phyloP scores from a whole-genome alignment of 2,888 invertebrate genomes.

The Plagodis dolabraria region DNA sequence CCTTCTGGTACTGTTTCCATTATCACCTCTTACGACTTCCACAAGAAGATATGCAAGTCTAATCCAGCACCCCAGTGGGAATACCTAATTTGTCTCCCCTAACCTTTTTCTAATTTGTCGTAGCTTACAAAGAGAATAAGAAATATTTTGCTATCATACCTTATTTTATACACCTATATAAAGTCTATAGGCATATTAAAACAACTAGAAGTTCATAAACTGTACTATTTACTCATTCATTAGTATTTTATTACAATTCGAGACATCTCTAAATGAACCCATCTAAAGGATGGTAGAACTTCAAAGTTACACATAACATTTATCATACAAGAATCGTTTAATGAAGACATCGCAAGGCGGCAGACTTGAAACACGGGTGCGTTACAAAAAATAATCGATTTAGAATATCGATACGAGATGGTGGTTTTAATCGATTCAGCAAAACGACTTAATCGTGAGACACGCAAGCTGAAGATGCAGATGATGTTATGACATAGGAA shows the following conservation, averaged over 20 bases:
- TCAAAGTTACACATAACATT: slow-evolving; percentile 23
- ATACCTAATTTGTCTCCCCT: too few species aligned
- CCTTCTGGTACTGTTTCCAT: too few species aligned
- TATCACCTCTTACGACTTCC: too few species aligned
- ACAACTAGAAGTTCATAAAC: not conserved
- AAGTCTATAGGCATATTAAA: too few species aligned
- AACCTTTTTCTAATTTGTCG: too few species aligned
- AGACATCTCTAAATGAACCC: slow-evolving; percentile 1
- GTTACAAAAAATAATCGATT: slow-evolving; percentile 70
- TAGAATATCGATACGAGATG: slow-evolving; percentile 65
- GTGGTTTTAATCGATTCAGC: slow-evolving; percentile 77
- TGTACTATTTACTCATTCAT: not conserved
- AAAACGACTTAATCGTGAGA: slow-evolving; percentile 76
- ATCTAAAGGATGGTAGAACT: slow-evolving; percentile 16
- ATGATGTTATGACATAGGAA: slow-evolving; percentile 52
- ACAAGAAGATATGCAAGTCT: too few species aligned
- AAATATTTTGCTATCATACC: too few species aligned
- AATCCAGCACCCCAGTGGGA: too few species aligned
- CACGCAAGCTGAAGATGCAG: slow-evolving; percentile 64
- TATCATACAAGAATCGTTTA: slow-evolving; percentile 43
- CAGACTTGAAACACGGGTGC: slow-evolving; percentile 55
- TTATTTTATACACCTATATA: too few species aligned
- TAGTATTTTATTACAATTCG: not conserved
- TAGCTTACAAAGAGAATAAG: too few species aligned
- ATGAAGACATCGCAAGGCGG: slow-evolving; percentile 71